Evolutionary conservation across 2,888 invertebrate genomes (phyloP).

Genomic region (Diarsia rubi): DNA sequence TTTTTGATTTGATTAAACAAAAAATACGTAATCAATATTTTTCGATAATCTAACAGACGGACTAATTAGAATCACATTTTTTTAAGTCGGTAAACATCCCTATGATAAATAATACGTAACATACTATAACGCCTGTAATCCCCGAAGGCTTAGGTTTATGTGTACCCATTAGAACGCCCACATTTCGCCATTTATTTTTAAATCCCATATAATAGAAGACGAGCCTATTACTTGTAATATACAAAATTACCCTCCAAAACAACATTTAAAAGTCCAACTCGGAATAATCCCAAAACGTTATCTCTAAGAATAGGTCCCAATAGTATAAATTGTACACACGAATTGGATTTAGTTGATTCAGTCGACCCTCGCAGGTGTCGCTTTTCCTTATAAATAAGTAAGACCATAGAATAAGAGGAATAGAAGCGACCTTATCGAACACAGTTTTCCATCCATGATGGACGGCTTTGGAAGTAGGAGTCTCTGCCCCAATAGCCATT

Average conservation of each 20-base stretch:
- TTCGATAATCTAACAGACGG: too few species aligned
- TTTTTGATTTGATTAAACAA: too few species aligned
- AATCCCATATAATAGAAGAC: too few species aligned
- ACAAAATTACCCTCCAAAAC: background rate
- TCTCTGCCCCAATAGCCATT: background rate
- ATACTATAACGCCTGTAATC: too few species aligned
- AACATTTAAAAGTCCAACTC: background rate
- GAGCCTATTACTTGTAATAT: too few species aligned
- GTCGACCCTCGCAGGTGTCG: constrained; percentile 59
- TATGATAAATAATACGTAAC: too few species aligned
- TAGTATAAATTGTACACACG: constrained; percentile 43
- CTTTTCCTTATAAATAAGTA: constrained; percentile 64
- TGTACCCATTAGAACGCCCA: too few species aligned
- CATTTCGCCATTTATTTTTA: too few species aligned
- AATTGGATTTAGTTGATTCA: constrained; percentile 58
- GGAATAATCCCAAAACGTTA: background rate
- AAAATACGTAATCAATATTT: too few species aligned
- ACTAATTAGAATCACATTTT: too few species aligned
- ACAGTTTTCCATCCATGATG: background rate
- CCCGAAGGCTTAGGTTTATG: too few species aligned
- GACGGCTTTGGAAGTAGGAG: background rate
- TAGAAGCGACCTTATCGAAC: constrained; percentile 7
- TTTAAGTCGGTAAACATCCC: too few species aligned
- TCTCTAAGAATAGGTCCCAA: constrained; percentile 21
- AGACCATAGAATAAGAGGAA: constrained; percentile 34